Percentiles rank a stretch among this genome's conserved stretches.
Evolutionary conservation across 2,113 vertebrate genomes (phyloP).

Genomic region (Chloebia gouldiae): DNA sequence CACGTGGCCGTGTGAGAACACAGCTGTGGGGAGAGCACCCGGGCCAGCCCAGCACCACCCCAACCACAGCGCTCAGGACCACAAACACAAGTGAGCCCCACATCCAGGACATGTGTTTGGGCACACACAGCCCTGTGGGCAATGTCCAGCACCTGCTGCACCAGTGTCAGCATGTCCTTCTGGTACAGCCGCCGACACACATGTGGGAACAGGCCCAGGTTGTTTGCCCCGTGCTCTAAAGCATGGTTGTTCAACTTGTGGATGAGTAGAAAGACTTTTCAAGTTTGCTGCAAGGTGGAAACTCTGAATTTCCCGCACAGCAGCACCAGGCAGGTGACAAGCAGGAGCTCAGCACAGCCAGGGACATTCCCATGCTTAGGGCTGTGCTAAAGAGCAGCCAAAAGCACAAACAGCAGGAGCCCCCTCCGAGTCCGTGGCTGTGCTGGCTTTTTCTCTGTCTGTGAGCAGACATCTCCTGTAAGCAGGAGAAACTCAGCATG

Average conservation of each 20-base stretch:
- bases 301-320: fast-evolving
- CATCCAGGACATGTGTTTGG: background rate
- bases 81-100: background rate
- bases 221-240: background rate
- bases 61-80: background rate
- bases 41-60: background rate
- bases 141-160: background rate
- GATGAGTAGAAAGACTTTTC: background rate
- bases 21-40: background rate
- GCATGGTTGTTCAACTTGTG: background rate
- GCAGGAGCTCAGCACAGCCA: background rate
- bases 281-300: background rate
- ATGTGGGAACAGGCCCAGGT: background rate
- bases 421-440: background rate
- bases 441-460: background rate
- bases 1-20: background rate
- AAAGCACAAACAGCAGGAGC: background rate
- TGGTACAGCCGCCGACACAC: background rate
- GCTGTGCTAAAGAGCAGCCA: background rate
- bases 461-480: background rate
- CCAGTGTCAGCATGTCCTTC: background rate
- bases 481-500: background rate
- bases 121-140: background rate
- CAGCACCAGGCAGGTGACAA: background rate
- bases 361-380: background rate